Percentiles rank a stretch among this genome's conserved stretches.
Evolutionary conservation across 2,113 vertebrate species (phyloP).

Genomic region (Taxidea taxus): DNA sequence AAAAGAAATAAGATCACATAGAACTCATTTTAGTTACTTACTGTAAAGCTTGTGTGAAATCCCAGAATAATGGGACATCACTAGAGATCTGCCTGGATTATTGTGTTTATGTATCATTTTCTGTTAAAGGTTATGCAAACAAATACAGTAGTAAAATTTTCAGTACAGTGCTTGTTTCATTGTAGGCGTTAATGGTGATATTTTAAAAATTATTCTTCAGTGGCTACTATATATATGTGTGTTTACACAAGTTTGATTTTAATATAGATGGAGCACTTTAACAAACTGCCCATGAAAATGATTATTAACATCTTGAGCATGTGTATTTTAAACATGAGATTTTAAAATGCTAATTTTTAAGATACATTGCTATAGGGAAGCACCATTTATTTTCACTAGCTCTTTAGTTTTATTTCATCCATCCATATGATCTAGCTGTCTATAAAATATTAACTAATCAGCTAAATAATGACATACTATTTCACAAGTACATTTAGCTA

Average conservation of each 20-base stretch:
- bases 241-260: conserved; percentile 13
- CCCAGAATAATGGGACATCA: background rate
- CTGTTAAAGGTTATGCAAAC: background rate
- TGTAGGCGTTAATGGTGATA: background rate
- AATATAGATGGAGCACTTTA: background rate
- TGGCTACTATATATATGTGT: background rate
- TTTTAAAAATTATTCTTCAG: background rate
- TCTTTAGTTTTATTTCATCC: conserved; percentile 3
- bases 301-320: background rate
- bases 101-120: background rate
- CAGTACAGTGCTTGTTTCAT: background rate
- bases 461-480: background rate
- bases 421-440: background rate
- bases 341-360: conserved; percentile 40
- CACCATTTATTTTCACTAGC: background rate
- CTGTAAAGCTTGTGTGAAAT: background rate
- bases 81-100: background rate
- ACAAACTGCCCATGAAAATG: background rate
- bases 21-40: background rate
- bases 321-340: conserved; percentile 6
- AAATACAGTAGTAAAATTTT: background rate
- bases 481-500: background rate
- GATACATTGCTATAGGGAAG: background rate
- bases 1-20: background rate
- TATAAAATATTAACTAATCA: conserved; percentile 26